Evolutionary conservation across 2,888 invertebrate species (phyloP).

Genomic region (Mantis religiosa): DNA sequence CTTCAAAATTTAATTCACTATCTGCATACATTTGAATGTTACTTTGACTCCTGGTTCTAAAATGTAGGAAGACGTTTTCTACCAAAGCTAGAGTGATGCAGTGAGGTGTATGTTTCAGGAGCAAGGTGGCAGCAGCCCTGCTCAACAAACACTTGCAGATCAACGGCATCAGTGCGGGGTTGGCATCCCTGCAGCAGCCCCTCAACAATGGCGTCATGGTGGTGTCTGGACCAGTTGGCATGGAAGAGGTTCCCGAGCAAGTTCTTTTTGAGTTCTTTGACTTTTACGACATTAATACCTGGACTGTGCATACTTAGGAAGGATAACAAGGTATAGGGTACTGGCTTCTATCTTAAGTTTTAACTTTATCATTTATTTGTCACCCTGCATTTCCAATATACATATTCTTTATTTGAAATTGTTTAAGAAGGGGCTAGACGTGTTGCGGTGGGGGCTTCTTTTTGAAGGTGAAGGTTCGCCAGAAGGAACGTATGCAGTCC

Average conservation of each 20-base stretch:
- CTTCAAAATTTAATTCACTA: too few relatives aligned
- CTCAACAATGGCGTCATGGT: constrained; percentile 38
- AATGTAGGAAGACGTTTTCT: too few relatives aligned
- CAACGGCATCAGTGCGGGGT: constrained; percentile 74
- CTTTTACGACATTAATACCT: too few relatives aligned
- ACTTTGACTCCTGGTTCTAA: too few relatives aligned
- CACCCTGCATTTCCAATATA: too few relatives aligned
- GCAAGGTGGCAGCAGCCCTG: constrained; percentile 81
- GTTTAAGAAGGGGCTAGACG: not conserved
- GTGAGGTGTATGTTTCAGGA: constrained; percentile 53
- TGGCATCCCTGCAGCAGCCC: constrained; percentile 49
- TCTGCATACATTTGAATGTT: too few relatives aligned
- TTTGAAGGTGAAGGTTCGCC: not conserved
- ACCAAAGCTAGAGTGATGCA: too few relatives aligned
- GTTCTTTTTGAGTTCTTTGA: too few relatives aligned
- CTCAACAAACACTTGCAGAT: constrained; percentile 86
- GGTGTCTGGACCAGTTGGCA: constrained; percentile 44
- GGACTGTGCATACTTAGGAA: too few relatives aligned
- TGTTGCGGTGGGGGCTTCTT: not conserved
- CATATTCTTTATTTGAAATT: not conserved
- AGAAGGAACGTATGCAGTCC: not conserved
- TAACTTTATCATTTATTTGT: too few relatives aligned
- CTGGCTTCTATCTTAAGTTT: too few relatives aligned
- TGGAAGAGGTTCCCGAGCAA: constrained; percentile 58
- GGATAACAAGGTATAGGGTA: too few relatives aligned